Percentiles rank a stretch among this genome's conserved stretches.
Conservation (phyloP, 2,888 invertebrate species). For the Phortica magna region DNA sequence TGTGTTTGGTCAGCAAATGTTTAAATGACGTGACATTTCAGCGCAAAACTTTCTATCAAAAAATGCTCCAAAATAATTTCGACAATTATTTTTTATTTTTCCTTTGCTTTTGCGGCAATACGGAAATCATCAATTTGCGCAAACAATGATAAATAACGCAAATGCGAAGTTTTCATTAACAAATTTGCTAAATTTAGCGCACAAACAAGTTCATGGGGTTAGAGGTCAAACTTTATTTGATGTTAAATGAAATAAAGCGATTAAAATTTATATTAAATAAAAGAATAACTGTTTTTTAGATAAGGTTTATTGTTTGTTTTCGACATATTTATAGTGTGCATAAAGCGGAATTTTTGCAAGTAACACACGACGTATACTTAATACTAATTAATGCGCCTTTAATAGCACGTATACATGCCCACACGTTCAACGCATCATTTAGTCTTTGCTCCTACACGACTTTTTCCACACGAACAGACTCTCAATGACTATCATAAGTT, state of each 20-base stretch:
- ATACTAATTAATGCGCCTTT: not conserved
- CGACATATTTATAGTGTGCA: too few relatives aligned
- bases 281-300: not conserved
- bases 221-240: not conserved
- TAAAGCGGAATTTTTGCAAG: too few relatives aligned
- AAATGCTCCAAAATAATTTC: not conserved
- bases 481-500: slow-evolving; percentile 7
- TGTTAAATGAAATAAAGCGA: not conserved
- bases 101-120: not conserved
- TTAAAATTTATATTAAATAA: not conserved
- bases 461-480: not conserved
- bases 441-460: not conserved
- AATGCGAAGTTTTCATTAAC: not conserved
- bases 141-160: slow-evolving; percentile 6
- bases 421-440: not conserved
- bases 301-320: too few relatives aligned
- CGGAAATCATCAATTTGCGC: not conserved
- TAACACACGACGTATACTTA: too few relatives aligned
- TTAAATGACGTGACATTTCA: not conserved
- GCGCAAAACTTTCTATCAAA: not conserved
- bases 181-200: not conserved
- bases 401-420: not conserved
- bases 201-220: not conserved
- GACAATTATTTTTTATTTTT: not conserved
- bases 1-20: not conserved